phyloP scores from a whole-genome alignment of 1,140 invertebrate genomes.

The Gonioctena quinquepunctata region DNA sequence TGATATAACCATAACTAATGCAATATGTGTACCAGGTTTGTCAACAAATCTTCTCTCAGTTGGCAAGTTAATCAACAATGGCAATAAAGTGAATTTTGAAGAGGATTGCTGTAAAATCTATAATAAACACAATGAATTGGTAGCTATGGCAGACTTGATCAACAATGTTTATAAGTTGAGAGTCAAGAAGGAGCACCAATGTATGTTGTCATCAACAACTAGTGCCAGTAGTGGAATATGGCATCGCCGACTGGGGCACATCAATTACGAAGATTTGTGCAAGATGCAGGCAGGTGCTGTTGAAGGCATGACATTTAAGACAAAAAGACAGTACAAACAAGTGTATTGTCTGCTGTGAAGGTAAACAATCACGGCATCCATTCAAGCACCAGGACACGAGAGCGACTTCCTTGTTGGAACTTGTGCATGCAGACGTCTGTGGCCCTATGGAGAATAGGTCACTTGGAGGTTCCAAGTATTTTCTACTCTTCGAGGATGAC shows the following conservation, averaged over 20 bases:
- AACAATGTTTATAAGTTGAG: too few species aligned
- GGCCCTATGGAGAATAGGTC: conserved; percentile 27
- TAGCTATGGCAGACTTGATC: too few species aligned
- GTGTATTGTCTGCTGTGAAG: conserved; percentile 42
- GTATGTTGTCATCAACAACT: too few species aligned
- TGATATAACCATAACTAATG: not conserved
- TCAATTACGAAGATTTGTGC: conserved; percentile 22
- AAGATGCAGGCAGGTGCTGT: conserved; percentile 10
- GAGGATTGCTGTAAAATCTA: too few species aligned
- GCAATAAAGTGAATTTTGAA: too few species aligned
- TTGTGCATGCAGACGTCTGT: conserved; percentile 28
- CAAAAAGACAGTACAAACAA: conserved; percentile 21
- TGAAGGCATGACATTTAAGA: conserved; percentile 20
- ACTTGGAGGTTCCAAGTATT: conserved; percentile 42
- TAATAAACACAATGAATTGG: too few species aligned
- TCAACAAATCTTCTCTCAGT: too few species aligned
- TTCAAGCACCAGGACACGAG: conserved; percentile 20
- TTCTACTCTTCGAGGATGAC: conserved; percentile 49
- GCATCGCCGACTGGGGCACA: conserved; percentile 40
- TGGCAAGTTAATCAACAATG: too few species aligned
- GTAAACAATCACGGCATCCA: conserved; percentile 39
- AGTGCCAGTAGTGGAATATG: too few species aligned
- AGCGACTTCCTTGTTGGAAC: conserved; percentile 13
- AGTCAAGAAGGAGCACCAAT: too few species aligned
- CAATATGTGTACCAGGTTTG: too few species aligned